Percentiles rank a stretch among this genome's conserved stretches.
Conservation (phyloP, 1,140 invertebrate species). For the Chlorops oryzae region DNA sequence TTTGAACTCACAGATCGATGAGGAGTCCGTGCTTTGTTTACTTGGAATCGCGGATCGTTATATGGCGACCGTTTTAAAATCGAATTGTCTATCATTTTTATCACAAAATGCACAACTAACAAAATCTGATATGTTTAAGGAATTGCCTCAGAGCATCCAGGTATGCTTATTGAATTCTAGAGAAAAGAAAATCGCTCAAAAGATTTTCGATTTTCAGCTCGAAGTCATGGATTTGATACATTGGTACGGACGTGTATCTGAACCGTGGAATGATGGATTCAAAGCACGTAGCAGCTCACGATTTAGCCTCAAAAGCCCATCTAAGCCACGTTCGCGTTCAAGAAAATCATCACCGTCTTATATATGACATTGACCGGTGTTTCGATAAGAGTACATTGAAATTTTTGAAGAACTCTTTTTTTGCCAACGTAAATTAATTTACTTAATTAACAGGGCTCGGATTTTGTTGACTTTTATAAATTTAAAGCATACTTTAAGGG, state of each 20-base stretch:
- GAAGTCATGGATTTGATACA: constrained; percentile 43
- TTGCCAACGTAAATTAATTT: no score
- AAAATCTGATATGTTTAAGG: constrained; percentile 57
- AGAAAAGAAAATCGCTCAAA: neutral
- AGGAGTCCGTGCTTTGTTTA: constrained; percentile 60
- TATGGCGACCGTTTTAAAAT: constrained; percentile 56
- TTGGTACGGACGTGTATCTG: constrained; percentile 41
- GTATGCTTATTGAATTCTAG: constrained; percentile 23
- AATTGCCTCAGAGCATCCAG: constrained; percentile 58
- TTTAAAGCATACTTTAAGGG: no score
- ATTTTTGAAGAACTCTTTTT: no score
- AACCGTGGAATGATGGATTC: constrained; percentile 39
- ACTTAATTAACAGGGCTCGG: no score
- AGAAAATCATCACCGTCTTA: constrained; percentile 42
- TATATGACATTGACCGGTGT: constrained; percentile 42
- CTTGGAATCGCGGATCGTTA: constrained; percentile 63
- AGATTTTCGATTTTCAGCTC: constrained; percentile 17
- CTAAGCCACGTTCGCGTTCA: constrained; percentile 35
- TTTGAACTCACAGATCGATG: constrained; percentile 55
- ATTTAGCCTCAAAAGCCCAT: constrained; percentile 37
- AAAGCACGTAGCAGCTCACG: constrained; percentile 35
- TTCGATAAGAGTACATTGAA: constrained; percentile 20
- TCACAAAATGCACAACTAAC: constrained; percentile 55
- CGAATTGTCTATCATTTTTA: constrained; percentile 54
- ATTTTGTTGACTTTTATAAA: no score